Evolutionary conservation across 2,113 vertebrate genomes (phyloP).

Genomic region (Scomber scombrus): DNA sequence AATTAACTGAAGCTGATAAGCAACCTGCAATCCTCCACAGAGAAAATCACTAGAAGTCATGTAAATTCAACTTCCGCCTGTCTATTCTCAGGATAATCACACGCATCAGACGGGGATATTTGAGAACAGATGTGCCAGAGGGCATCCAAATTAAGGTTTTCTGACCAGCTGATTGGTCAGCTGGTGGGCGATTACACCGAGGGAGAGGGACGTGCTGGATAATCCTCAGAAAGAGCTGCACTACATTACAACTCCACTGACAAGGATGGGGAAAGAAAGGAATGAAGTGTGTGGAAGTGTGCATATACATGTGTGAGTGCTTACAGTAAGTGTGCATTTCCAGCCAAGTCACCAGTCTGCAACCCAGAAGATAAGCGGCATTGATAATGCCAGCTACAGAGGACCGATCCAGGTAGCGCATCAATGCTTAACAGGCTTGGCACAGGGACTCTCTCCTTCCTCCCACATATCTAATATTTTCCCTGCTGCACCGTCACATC

Average conservation of each 20-base stretch:
- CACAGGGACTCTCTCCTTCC: conserved; percentile 39
- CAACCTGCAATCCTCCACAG: neutral
- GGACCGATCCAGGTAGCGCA: conserved; percentile 59
- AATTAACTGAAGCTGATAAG: neutral
- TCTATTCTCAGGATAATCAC: conserved; percentile 12
- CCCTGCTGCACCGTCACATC: conserved; percentile 23
- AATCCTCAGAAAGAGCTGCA: conserved; percentile 25
- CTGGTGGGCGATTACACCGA: conserved; percentile 27
- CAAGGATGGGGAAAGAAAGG: neutral
- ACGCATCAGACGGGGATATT: conserved; percentile 23
- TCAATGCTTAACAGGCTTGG: conserved; percentile 65
- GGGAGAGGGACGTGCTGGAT: conserved; percentile 17
- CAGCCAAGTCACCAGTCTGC: conserved; percentile 64
- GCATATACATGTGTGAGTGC: neutral
- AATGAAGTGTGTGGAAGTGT: neutral
- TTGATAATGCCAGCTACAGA: conserved; percentile 64
- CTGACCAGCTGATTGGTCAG: conserved; percentile 38
- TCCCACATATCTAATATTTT: conserved; percentile 13
- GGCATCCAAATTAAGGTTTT: conserved; percentile 29
- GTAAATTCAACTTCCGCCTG: neutral
- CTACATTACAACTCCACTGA: conserved; percentile 20
- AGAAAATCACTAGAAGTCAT: neutral
- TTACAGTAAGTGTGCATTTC: conserved; percentile 16
- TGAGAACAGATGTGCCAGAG: conserved; percentile 4
- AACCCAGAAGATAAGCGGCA: conserved; percentile 70